These are phyloP conservation scores for Lysandra coridon DNA, from an alignment of 2,888 invertebrate species.

Conservation along the genomic window DNA sequence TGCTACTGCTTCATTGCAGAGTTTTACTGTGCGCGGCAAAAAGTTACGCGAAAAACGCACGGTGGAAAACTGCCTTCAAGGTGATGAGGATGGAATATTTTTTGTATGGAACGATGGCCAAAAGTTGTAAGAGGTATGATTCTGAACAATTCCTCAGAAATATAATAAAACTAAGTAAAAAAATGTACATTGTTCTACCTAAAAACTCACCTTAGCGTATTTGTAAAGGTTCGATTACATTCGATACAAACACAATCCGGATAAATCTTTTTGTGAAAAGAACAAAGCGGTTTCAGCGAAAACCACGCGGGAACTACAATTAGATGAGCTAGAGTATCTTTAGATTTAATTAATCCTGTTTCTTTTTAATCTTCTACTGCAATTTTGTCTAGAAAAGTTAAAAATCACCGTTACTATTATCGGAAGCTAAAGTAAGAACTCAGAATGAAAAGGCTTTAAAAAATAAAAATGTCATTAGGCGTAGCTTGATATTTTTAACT, in stretches of 20 bases:
- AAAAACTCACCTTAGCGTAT: neutral
- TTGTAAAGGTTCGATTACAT: neutral
- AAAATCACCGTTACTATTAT: neutral
- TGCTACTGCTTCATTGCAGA: too few relatives aligned
- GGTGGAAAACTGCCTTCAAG: too few relatives aligned
- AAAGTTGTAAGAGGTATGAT: too few relatives aligned
- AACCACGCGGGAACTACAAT: neutral
- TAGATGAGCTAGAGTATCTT: constrained; percentile 3
- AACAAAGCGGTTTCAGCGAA: neutral
- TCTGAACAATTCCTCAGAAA: too few relatives aligned
- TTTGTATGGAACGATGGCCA: too few relatives aligned
- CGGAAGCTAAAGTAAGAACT: neutral
- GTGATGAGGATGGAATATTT: too few relatives aligned
- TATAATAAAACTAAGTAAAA: too few relatives aligned
- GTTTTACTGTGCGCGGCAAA: too few relatives aligned
- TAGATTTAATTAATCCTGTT: constrained; percentile 7
- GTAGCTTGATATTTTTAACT: too few relatives aligned
- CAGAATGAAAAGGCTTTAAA: too few relatives aligned
- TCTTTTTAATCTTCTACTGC: neutral
- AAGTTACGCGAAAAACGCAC: too few relatives aligned
- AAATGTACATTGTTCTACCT: neutral
- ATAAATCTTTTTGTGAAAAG: neutral
- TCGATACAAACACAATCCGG: neutral
- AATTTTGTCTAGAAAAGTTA: neutral
- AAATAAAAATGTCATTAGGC: too few relatives aligned